These are phyloP conservation scores for Nerophis ophidion DNA, from an alignment of 2,113 vertebrate species.

Conservation along the genomic window DNA sequence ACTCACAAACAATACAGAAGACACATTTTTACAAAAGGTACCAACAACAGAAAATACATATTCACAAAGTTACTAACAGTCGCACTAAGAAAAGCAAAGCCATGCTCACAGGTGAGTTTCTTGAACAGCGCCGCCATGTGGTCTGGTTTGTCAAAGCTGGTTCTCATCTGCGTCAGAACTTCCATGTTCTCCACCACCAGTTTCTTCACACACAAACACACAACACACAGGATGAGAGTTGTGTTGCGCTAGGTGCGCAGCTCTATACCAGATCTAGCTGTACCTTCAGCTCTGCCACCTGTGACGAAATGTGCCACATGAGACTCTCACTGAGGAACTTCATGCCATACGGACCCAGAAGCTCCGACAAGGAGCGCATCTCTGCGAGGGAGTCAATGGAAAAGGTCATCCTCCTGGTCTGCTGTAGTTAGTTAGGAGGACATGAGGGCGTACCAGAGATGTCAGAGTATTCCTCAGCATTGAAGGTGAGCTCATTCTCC, in stretches of 20 bases:
- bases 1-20: background rate
- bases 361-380: slow-evolving; percentile 96
- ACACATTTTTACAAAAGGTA: too few relatives aligned
- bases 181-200: slow-evolving; percentile 97
- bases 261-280: too few relatives aligned
- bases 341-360: slow-evolving; percentile 98
- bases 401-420: background rate
- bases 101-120: slow-evolving; percentile 84
- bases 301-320: slow-evolving; percentile 99
- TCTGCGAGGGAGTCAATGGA: slow-evolving; percentile 65
- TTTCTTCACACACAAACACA: slow-evolving; percentile 73
- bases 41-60: too few relatives aligned
- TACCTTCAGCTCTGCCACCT: slow-evolving; percentile 98
- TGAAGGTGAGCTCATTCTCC: slow-evolving; percentile 96
- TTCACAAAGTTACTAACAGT: background rate
- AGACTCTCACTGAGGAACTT: slow-evolving; percentile 98
- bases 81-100: background rate
- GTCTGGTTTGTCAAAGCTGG: slow-evolving; percentile 97
- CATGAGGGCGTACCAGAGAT: slow-evolving; percentile 81
- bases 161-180: slow-evolving; percentile 97
- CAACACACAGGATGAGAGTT: background rate
- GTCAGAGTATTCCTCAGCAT: slow-evolving; percentile 97
- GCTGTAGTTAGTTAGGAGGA: background rate
- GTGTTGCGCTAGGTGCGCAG: too few relatives aligned
- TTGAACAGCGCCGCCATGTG: slow-evolving; percentile 98